phyloP scores from a whole-genome alignment of 1,140 invertebrate genomes.

The Lanistes nyassanus region DNA sequence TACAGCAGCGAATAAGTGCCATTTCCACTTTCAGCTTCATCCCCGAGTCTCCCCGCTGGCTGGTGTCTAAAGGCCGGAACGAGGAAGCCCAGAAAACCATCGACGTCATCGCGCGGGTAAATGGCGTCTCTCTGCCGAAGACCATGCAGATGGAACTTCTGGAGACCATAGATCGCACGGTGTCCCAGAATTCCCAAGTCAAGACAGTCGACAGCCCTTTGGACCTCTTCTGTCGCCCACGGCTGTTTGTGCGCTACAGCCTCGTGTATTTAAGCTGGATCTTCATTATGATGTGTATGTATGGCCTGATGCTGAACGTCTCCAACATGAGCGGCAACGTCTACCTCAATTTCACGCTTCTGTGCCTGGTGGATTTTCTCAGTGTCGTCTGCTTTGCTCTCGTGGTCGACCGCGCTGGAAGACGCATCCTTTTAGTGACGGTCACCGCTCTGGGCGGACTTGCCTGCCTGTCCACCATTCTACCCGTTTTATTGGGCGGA shows the following conservation, averaged over 20 bases:
- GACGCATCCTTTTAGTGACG: constrained; percentile 30
- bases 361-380: constrained; percentile 80
- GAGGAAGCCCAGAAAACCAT: constrained; percentile 45
- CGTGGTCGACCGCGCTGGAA: constrained; percentile 39
- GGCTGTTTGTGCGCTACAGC: constrained; percentile 26
- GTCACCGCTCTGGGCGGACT: constrained; percentile 43
- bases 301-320: constrained; percentile 73
- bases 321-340: constrained; percentile 47
- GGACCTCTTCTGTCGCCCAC: constrained; percentile 26
- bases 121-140: constrained; percentile 25
- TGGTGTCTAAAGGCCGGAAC: constrained; percentile 39
- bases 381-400: constrained; percentile 75
- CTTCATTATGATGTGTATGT: constrained; percentile 72
- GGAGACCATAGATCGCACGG: neutral
- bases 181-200: neutral
- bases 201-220: constrained; percentile 24
- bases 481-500: constrained; percentile 32
- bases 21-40: constrained; percentile 48
- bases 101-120: constrained; percentile 39
- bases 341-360: constrained; percentile 54
- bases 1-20: too few relatives aligned
- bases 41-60: constrained; percentile 57
- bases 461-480: constrained; percentile 39
- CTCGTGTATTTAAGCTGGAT: constrained; percentile 66
- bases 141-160: neutral